Base-by-base conservation (phyloP, 2,888 invertebrate species). In the Corbicula japonica region DNA sequence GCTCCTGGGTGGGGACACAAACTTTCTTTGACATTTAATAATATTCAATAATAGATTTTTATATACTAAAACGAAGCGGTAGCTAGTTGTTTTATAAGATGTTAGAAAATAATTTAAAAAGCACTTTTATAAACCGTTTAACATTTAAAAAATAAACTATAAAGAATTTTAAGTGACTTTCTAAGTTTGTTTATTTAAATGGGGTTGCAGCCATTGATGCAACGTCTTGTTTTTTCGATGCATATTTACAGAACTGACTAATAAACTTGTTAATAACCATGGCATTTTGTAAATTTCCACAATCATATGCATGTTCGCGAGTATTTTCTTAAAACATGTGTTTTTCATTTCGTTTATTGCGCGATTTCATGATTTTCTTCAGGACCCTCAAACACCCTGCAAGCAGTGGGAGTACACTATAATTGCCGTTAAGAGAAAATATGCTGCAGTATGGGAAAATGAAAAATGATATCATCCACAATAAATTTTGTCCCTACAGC, bases 401-500 rank as follows among this genome's bases (percentile, higher is more conserved):
- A 44, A 61, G 70, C 70, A 48, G 70, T 50, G 48, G 48, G 60
- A 50, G 72, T 54, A 56, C 44, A 32, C 28, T 72, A 21, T 63
- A 72, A 72, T 62, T 62, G 72, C 38, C 56, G 35, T 44, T n/a
- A 26, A 72, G 56, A 63, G 56, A 72, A 72, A 72, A 63, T 56
- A 54, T 44, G 32, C 54, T 56, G 56, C n/a, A 61, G 54, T 63
- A 52, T 72, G 63, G 72, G 72, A 72, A 72, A 62, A 72, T 72
- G 72, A 63, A 72, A 72, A 72, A 56, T 54, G 72, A 72, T 72
- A 72, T 72, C 34, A 63, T 54, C 41, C 34, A 72, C 63, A 72
- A 72, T 62, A 72, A 63, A 63, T 63, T 32, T 54, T 35, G 56
- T n/a, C 44, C 23, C 46, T 21, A 30, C 72, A 72, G 72, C 72